Base-by-base conservation (phyloP, 1,140 invertebrate genomes). In the Neodiprion virginianus region DNA sequence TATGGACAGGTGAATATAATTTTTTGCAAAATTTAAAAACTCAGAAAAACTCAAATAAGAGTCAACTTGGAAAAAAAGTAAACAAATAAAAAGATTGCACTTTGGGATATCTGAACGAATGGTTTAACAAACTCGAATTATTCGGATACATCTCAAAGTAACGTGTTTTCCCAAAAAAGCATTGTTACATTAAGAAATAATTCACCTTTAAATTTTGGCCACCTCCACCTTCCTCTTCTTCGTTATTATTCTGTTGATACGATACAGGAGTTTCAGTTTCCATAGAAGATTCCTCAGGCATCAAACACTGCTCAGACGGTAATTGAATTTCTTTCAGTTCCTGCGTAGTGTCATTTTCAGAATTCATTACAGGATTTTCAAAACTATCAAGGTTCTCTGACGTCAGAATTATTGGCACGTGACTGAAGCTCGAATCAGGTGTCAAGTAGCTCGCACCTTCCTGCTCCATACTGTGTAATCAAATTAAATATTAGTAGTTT, bases 171-270 rank as follows among this genome's bases (percentile, higher is more conserved):
- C 28, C 28, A 40, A 40, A 40, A 40, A 40, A 40, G 28, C 28
- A 40, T 40, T 40, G 28, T 21, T 21, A 21, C 17, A 21, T 21
- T 21, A 21, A 40, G 2, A 40, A 40, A 47, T 7, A 72, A 14
- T 69, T 77, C 70, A 87, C 86, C 80, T 87, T 88, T 77, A 88
- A 83, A 78, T 88, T 87, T 81, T 84, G 86, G 47, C 69, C 80
- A 14, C 53, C 53, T 12, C 53, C 53, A 12, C 0, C 53, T 17
- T 61, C 53, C 11, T 61, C 53, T 17, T 61, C 53, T 61, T 61
- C 53, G 53, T 61, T 61, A 11, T 61, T 61, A 17, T 61, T 61
- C 53, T 61, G 53, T 17, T 8, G 53, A 61, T 61, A 61, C 53
- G 53, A 61, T 61, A 61, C n/a, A 4, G 8, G n/a, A 17, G 11